Evolutionary conservation across 2,113 vertebrate genomes (phyloP), one percentile per base, ranked within the genome.

Genomic region (Leptobrachium ailaonicum): DNA sequence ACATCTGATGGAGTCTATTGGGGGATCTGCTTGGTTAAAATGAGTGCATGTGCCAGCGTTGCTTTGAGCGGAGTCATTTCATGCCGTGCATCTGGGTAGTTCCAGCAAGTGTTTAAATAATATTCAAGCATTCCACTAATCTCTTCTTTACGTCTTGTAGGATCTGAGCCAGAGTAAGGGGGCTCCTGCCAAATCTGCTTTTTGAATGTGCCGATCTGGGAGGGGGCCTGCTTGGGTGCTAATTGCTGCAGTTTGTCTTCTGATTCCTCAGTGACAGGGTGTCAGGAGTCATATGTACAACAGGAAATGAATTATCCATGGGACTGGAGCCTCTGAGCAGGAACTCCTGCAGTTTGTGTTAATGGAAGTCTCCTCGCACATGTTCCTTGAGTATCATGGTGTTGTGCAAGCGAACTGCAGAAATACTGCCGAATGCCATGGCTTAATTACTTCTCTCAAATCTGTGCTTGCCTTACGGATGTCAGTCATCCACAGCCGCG

Each of bases 291-390:
- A 47, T 73, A 56, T 79, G 77, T 73, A 72, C 70, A 73, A 80
- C 71, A 81, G 79, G 64, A 75, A 75, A 81, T 74, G 64, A 81
- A 81, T 81, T 81, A 68, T 81, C 79, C 79, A 81, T 75, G 66
- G 63, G 53, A 69, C 50, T 58, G 63, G 53, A 75, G 44, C 40
- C 42, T 66, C 62, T 67, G 62, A 45, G 73, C 13, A 41, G 71
- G 45, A 73, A 56, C 70, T 63, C 79, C 79, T 75, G 79, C 79
- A 12, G 64, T 50, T 62, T 8, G 12, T 75, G 79, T 81, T 81
- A 81, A 81, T 81, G 79, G 58, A 81, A 67, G 77, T 73, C 67
- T 47, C 64, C 58, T 13, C 32, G 20, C 47, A 9, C 71, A 74
- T 73, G 71, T 80, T 73, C 71, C 42, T 5, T 73, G 44, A 40